Evolutionary conservation across 2,888 invertebrate genomes (phyloP).

Genomic region (Drosophila subquinaria): DNA sequence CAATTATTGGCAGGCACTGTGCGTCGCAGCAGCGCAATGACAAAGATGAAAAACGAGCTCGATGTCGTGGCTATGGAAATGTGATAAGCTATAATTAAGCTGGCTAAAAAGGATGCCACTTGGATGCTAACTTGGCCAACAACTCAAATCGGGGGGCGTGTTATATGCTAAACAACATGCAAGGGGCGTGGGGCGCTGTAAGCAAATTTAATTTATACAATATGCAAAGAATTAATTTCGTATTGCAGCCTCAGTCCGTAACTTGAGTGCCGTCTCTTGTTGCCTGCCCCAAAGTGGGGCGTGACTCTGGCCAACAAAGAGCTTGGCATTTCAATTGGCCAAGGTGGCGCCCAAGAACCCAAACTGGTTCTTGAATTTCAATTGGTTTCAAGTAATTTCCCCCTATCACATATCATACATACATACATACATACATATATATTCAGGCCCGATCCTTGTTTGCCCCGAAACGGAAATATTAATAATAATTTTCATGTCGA

Average conservation of each 20-base stretch:
- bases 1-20: conserved; percentile 69
- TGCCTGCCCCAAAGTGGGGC: conserved; percentile 32
- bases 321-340: conserved; percentile 72
- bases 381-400: conserved; percentile 29
- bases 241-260: conserved; percentile 21
- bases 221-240: conserved; percentile 81
- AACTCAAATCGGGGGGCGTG: conserved; percentile 67
- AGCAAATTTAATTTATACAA: conserved; percentile 84
- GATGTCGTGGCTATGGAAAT: conserved; percentile 82
- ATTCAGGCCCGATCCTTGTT: conserved; percentile 29
- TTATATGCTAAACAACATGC: conserved; percentile 84
- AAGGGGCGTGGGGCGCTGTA: conserved; percentile 81
- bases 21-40: conserved; percentile 59
- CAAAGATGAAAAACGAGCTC: conserved; percentile 83
- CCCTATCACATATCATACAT: conserved; percentile 5
- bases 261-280: neutral
- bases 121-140: conserved; percentile 1
- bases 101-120: conserved; percentile 60
- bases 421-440: too few relatives aligned
- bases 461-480: conserved; percentile 49
- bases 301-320: conserved; percentile 30
- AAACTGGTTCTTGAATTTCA: conserved; percentile 64
- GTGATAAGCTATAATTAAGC: conserved; percentile 85
- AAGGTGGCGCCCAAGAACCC: conserved; percentile 74
- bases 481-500: conserved; percentile 59